A percentile compares a stretch with the other conserved stretches of the same genome.
Conservation (phyloP, 2,797 vertebrate species). For the Microtus californicus region DNA sequence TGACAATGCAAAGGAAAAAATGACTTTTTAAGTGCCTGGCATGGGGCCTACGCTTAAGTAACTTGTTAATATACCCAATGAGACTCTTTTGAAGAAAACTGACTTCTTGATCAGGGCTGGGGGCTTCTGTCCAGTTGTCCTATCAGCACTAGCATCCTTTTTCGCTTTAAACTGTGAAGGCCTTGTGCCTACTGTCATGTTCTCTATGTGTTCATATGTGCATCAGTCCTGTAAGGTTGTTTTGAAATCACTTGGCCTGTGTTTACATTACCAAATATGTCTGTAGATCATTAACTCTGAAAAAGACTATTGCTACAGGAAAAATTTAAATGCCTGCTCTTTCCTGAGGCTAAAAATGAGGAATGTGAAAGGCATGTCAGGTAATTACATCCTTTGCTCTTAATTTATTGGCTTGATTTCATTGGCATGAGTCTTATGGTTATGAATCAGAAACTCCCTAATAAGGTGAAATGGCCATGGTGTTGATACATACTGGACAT, state of each 20-base stretch:
- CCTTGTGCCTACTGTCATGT: not conserved
- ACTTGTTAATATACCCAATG: not conserved
- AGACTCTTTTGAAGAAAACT: not conserved
- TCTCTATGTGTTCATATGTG: not conserved
- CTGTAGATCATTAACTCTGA: conserved; percentile 81
- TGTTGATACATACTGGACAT: not conserved
- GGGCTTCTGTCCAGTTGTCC: not conserved
- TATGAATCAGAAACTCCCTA: conserved; percentile 75
- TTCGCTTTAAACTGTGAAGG: not conserved
- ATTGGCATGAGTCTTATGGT: conserved; percentile 32
- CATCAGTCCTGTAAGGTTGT: conserved; percentile 3
- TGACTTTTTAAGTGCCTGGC: no score
- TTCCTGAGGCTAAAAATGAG: conserved; percentile 71
- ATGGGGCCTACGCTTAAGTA: not conserved
- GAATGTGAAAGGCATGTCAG: conserved; percentile 67
- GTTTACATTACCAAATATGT: conserved; percentile 76
- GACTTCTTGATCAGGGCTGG: not conserved
- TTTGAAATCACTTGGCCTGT: conserved; percentile 72
- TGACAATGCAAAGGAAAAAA: no score
- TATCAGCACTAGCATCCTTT: not conserved
- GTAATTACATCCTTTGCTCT: conserved; percentile 77
- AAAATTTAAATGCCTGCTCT: conserved; percentile 76
- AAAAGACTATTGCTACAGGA: conserved; percentile 77
- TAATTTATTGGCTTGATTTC: conserved; percentile 80
- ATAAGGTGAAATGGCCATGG: conserved; percentile 46